phyloP scores from a whole-genome alignment of 2,888 invertebrate genomes.

The Sarcophaga subvicina region DNA sequence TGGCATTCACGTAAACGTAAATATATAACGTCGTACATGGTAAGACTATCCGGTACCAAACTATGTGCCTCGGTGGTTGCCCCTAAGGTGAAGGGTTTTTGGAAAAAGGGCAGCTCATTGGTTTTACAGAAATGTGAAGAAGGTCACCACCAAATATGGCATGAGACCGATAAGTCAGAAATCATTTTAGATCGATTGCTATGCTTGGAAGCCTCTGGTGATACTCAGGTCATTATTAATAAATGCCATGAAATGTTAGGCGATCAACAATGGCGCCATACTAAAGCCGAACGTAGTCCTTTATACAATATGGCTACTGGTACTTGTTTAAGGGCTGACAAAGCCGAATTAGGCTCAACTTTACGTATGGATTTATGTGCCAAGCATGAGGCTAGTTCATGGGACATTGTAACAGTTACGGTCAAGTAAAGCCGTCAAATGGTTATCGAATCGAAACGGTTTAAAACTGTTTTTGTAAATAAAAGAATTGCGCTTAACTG shows the following conservation, averaged over 20 bases:
- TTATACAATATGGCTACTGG: slow-evolving; percentile 94
- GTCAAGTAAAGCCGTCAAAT: neutral
- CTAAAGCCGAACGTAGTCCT: slow-evolving; percentile 86
- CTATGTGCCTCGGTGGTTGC: slow-evolving; percentile 88
- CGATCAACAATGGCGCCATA: slow-evolving; percentile 95
- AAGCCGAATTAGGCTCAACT: slow-evolving; percentile 81
- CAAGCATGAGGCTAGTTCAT: slow-evolving; percentile 75
- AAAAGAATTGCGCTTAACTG: slow-evolving; percentile 7
- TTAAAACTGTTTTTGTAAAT: neutral
- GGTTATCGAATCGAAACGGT: no score
- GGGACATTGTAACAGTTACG: slow-evolving; percentile 68
- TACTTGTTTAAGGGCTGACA: slow-evolving; percentile 87
- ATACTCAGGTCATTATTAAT: slow-evolving; percentile 87
- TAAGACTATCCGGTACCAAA: slow-evolving; percentile 87
- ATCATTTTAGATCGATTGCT: slow-evolving; percentile 91
- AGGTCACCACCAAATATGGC: slow-evolving; percentile 87
- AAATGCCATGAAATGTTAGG: slow-evolving; percentile 97
- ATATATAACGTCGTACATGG: slow-evolving; percentile 88
- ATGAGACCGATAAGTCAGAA: slow-evolving; percentile 91
- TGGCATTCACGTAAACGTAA: slow-evolving; percentile 92
- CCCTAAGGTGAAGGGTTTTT: slow-evolving; percentile 81
- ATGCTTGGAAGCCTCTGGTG: slow-evolving; percentile 90
- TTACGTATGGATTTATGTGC: slow-evolving; percentile 86
- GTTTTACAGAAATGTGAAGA: slow-evolving; percentile 87
- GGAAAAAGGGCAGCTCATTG: slow-evolving; percentile 88